Conservation (phyloP, 2,888 invertebrate species). For the Eupithecia subumbrata region DNA sequence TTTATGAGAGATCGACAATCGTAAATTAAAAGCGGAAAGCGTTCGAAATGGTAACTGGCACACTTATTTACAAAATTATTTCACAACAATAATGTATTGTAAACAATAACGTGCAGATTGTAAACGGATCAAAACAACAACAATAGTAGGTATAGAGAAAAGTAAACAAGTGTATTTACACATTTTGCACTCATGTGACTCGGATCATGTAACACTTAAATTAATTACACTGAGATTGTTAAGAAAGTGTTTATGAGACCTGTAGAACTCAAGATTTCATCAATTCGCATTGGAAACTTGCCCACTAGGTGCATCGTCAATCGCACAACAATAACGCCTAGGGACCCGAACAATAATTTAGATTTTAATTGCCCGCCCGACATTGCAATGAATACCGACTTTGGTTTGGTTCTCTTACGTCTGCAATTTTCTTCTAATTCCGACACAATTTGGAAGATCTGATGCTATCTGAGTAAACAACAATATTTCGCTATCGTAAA, state of each 20-base stretch:
- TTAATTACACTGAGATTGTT: background rate
- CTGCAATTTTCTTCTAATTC: background rate
- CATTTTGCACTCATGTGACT: background rate
- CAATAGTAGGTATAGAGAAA: background rate
- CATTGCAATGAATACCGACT: conserved; percentile 13
- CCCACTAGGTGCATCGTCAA: conserved; percentile 8
- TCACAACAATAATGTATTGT: background rate
- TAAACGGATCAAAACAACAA: background rate
- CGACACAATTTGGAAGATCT: background rate
- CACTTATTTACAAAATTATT: background rate
- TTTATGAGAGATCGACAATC: background rate
- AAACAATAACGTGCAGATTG: background rate
- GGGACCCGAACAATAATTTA: conserved; percentile 14
- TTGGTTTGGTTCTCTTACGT: background rate
- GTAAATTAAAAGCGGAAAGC: background rate
- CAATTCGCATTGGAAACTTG: conserved; percentile 8
- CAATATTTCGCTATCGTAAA: background rate
- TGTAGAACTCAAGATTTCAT: background rate
- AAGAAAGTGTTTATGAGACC: background rate
- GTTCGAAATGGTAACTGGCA: background rate
- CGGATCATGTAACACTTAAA: background rate
- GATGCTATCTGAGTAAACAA: background rate
- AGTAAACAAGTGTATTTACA: background rate
- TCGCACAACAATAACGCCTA: conserved; percentile 7
- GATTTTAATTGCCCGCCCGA: conserved; percentile 20